phyloP scores from a whole-genome alignment of 1,140 invertebrate genomes.

The Sycophila sp. region DNA sequence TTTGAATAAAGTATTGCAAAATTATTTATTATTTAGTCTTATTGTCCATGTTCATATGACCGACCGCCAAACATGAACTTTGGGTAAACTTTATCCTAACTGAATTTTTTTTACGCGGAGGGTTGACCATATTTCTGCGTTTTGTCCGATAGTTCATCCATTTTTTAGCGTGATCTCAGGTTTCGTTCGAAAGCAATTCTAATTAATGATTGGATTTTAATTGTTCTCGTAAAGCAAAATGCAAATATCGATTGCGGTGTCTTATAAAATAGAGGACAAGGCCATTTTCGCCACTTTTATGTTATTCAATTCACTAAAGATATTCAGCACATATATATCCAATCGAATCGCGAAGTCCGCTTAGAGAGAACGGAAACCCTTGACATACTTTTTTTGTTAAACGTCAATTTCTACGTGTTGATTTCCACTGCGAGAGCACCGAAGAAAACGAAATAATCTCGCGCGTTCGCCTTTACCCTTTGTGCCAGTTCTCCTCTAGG shows the following conservation, averaged over 20 bases:
- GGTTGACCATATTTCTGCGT: too few species aligned
- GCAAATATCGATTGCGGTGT: not conserved
- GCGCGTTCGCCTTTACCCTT: not conserved
- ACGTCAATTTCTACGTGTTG: constrained; percentile 3
- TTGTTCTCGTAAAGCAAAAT: not conserved
- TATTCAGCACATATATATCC: constrained; percentile 1
- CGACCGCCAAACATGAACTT: not conserved
- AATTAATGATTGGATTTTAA: not conserved
- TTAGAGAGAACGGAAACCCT: not conserved
- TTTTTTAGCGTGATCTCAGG: not conserved
- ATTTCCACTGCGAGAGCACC: not conserved
- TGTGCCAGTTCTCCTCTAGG: not conserved
- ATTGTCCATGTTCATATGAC: not conserved
- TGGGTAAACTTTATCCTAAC: too few species aligned
- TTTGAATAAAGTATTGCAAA: too few species aligned
- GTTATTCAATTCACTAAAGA: not conserved
- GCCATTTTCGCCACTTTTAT: constrained; percentile 6
- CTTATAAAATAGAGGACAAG: constrained; percentile 2
- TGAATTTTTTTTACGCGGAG: too few species aligned
- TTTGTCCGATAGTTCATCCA: too few species aligned
- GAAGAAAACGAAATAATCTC: too few species aligned
- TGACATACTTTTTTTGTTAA: constrained; percentile 12
- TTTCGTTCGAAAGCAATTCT: not conserved
- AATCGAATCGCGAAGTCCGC: not conserved
- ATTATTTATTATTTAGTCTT: too few species aligned